Evolutionary conservation across 2,888 invertebrate species (phyloP), one percentile per base, ranked within the genome.

Genomic region (Callyntrura sp.): DNA sequence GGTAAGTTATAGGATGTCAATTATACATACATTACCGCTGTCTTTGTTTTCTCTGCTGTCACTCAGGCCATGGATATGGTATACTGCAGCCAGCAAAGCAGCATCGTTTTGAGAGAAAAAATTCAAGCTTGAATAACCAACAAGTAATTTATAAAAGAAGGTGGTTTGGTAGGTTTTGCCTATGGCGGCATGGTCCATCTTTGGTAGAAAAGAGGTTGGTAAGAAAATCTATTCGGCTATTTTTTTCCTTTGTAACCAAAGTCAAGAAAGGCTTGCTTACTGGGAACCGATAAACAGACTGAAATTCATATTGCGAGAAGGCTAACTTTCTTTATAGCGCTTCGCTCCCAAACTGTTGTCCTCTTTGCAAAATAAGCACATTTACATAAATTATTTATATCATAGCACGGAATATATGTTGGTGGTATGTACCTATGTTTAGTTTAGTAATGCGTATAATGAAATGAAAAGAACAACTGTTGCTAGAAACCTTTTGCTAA

Each of bases 131-230:
- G 68, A 68, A 28, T 68, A 28, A 68, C 28, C 20, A 28, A n/a
- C n/a, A n/a, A n/a, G n/a, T n/a, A n/a, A n/a, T n/a, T n/a, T n/a
- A n/a, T n/a, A n/a, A n/a, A 51, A 78, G 55, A 78, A 78, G 55
- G 78, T 78, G 51, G 78, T 78, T 78, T 78, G 78, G 78, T 78
- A 23, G 25, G 78, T 78, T 35, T 68, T 25, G 68, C 68, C n/a
- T 68, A 28, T 68, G 68, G 68, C 68, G 68, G 68, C 68, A n/a
- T 25, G 35, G 68, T 6, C 68, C 68, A 68, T 68, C 68, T 68
- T 68, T 68, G 68, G 68, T 23, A 62, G 62, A 62, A 62, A 23
- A n/a, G 6, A 23, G 62, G n/a, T n/a, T 68, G 25, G 68, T 35
- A 35, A n/a, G 1, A 65, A 65, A 65, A 25, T 25, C 62, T 20